Evolutionary conservation across 2,797 vertebrate genomes (phyloP).

Genomic region (Girardinus metallicus): DNA sequence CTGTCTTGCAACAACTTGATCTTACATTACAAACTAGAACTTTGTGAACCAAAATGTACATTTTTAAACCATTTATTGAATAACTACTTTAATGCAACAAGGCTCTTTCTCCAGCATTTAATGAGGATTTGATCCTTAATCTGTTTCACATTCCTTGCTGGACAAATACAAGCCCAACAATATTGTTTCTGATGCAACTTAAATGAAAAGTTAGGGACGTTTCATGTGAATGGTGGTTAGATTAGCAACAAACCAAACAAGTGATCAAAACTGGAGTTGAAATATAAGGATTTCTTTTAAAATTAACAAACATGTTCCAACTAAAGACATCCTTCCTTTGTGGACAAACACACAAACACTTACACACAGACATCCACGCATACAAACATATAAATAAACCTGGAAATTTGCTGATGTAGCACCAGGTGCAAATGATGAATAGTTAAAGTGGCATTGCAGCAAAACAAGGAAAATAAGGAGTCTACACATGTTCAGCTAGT

Average conservation of each 20-base stretch:
- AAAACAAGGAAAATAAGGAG: slow-evolving; percentile 53
- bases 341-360: background rate
- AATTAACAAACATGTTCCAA: slow-evolving; percentile 20
- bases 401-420: slow-evolving; percentile 54
- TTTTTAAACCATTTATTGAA: background rate
- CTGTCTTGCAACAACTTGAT: background rate
- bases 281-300: slow-evolving; percentile 14
- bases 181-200: background rate
- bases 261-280: background rate
- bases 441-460: slow-evolving; percentile 50
- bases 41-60: background rate
- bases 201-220: background rate
- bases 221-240: background rate
- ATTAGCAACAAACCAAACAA: background rate
- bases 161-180: background rate
- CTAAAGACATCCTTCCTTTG: background rate
- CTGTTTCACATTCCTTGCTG: background rate
- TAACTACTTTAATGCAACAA: background rate
- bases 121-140: too few species aligned
- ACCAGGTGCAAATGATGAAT: slow-evolving; percentile 71
- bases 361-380: background rate
- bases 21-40: background rate
- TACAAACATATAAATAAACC: background rate
- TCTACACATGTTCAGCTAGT: slow-evolving; percentile 42
- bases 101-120: background rate